phyloP scores from a whole-genome alignment of 1,140 invertebrate genomes.

The Drosophila seguyi region DNA sequence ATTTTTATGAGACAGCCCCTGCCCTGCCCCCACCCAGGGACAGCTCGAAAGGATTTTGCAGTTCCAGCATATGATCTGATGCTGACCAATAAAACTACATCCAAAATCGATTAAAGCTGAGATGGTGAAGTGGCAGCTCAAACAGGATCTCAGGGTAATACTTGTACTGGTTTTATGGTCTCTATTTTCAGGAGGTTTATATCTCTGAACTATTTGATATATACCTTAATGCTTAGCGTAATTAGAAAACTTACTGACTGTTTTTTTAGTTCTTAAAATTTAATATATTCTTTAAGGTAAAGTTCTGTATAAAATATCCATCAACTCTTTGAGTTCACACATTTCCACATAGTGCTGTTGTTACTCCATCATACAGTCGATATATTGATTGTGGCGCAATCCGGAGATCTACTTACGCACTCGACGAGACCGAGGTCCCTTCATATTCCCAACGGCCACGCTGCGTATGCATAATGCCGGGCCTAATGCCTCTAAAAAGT shows the following conservation, averaged over 20 bases:
- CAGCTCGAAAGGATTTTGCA: constrained; percentile 31
- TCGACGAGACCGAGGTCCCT: constrained; percentile 18
- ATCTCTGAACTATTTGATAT: too few relatives aligned
- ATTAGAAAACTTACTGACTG: too few relatives aligned
- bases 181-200: neutral
- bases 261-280: too few relatives aligned
- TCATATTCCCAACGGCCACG: constrained; percentile 30
- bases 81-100: neutral
- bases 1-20: constrained; percentile 59
- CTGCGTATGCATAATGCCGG: constrained; percentile 66
- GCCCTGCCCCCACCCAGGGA: neutral
- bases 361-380: constrained; percentile 19
- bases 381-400: constrained; percentile 44
- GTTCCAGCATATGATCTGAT: constrained; percentile 9
- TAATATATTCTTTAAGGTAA: too few relatives aligned
- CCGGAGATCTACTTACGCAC: constrained; percentile 26
- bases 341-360: neutral
- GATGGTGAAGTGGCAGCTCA: neutral
- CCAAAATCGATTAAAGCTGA: constrained; percentile 22
- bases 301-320: neutral
- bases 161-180: too few relatives aligned
- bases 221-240: too few relatives aligned
- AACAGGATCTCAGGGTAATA: neutral
- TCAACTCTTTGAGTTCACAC: constrained; percentile 7
- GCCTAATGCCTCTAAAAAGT: constrained; percentile 63